Base-by-base conservation (phyloP, 2,888 invertebrate genomes). In the Lasioglossum morio region DNA sequence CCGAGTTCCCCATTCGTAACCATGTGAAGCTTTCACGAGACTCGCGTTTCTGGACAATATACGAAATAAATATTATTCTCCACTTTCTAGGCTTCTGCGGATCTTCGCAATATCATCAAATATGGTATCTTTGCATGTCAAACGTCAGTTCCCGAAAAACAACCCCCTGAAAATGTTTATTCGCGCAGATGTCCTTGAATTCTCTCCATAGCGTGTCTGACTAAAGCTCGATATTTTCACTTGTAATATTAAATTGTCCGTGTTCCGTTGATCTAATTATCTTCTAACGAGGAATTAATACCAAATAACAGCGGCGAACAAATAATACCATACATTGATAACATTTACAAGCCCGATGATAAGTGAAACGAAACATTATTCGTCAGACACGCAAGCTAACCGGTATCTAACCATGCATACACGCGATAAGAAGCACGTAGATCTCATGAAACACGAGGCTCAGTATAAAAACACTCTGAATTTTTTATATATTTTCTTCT, bases 341-440 rank as follows among this genome's bases (percentile, higher is more conserved):
- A 70, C 37, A 10, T 70, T 40, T 40, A 40, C 14, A 40, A 40
- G n/a, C 40, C 4, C 37, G 70, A 70, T 23, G 37, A 70, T 40
- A 40, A 70, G 37, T 70, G 70, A 40, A 69, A 37, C 10, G 19
- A 69, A 40, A 23, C 10, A 40, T n/a, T 40, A 40, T 23, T n/a
- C 4, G 37, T 70, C 70, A n/a, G n/a, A 70, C 70, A 70, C 70
- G 70, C 70, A 23, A 70, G 40, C 37, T 23, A 70, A 70, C 23
- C 23, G 70, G 23, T n/a, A 37, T 37, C 34, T 40, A 40, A 40
- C 19, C 12, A 40, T n/a, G 37, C 14, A 12, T n/a, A 12, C 4
- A 40, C 40, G 2, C 70, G 70, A 37, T 37, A 70, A 12, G 70
- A 70, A n/a, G 23, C 19, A 69, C 63, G n/a, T 66, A 12, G 37